Base-by-base conservation (phyloP, 1,140 invertebrate species). In the Drosophila simulans region DNA sequence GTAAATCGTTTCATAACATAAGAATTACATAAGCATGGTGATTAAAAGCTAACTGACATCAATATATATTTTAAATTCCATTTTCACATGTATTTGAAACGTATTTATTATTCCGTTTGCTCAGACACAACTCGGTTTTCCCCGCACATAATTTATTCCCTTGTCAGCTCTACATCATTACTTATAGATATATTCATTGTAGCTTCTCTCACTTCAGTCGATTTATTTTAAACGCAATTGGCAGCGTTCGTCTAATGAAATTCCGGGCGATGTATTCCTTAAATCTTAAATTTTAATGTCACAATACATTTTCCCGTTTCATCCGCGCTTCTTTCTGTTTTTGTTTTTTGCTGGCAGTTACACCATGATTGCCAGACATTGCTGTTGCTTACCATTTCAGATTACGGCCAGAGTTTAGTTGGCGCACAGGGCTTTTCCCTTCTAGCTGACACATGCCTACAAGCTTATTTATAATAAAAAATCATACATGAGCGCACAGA, bases 401-500 rank as follows among this genome's bases (percentile, higher is more conserved):
- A 88, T 89, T 88, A 88, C 79, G 71, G 66, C 56, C 66, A 69
- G 86, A 88, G 84, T 89, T 88, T 88, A 83, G 83, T 69, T 88
- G 83, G 79, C 83, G 79, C 64, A 60, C 57, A 54, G 74, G 52
- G 57, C 48, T 27, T 35, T 69, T 70, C 43, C 64, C 66, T 54
- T 40, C 43, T 56, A 52, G 40, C 69, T 59, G 79, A 83, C 76
- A 88, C 84, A 89, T 89, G 83, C 83, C 79, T 89, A 88, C 79
- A 83, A 88, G 84, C 84, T 83, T 88, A 89, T 83, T 83, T 88
- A 83, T 88, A 88, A 89, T 82, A 83, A 88, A 88, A 86, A 86
- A 88, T 89, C 84, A 89, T 83, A 88, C 84, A 88, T 80, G 84
- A 77, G 63, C 76, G 79, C 83, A 80, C 79, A 88, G 75, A 83